Evolutionary conservation across 2,797 vertebrate genomes (phyloP), one percentile per base, ranked within the genome.

Genomic region (Catamblyrhynchus diadema): DNA sequence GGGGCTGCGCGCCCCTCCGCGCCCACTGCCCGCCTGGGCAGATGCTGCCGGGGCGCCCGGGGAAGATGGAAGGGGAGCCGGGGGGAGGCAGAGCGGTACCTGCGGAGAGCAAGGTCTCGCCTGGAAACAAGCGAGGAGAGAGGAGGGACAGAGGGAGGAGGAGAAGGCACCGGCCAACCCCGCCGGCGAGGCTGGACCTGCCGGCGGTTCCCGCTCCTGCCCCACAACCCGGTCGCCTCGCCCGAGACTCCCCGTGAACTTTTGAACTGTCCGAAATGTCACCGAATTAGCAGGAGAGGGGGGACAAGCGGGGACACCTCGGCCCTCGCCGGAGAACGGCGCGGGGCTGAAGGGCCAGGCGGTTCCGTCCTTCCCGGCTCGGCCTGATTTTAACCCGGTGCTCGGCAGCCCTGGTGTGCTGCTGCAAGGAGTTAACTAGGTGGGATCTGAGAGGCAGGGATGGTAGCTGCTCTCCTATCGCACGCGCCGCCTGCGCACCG

Each of bases 391-490:
- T 92, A 93, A 93, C 59, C 78, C 78, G 4, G 39, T 9, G 71
- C 60, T 80, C 14, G n/a, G 51, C 80, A 70, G 71, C 48, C 32
- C 41, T 61, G 27, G 32, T 18, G 60, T 30, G 30, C 19, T 23
- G 60, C 89, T 64, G 72, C 48, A 93, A 96, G 79, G 89, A 74
- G 94, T 96, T 93, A 93, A 94, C 87, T 44, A 93, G 93, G 89
- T 92, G 93, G 93, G 91, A 93, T 57, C 85, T 86, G 8, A 70
- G 75, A 95, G 84, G 70, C 67, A 50, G 81, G 86, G 84, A 37
- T 67, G 69, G 86, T 30, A 85, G 95, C 84, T 61, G 83, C 88
- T 79, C 60, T 94, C 85, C 95, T 93, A 82, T 91, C 60, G 28
- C 85, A 73, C 35, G 56, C 85, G 27, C 81, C 27, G 81, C 75